phyloP scores from a whole-genome alignment of 2,113 vertebrate genomes.

The Thunnus maccoyii region DNA sequence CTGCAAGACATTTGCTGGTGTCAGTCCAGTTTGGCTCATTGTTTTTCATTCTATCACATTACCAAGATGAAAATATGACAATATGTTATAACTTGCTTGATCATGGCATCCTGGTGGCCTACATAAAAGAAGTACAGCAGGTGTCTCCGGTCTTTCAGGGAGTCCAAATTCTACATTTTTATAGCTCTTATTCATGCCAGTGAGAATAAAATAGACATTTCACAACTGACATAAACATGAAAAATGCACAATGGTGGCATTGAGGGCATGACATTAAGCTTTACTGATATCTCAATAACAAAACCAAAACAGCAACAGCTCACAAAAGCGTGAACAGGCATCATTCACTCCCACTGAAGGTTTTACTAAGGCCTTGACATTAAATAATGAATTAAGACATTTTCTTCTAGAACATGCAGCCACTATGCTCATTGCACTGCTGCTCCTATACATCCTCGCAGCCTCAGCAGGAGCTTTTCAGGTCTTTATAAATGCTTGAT shows the following conservation, averaged over 20 bases:
- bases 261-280: not conserved
- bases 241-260: not conserved
- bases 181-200: too few relatives aligned
- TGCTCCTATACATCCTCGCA: slow-evolving; percentile 59
- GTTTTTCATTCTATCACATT: too few relatives aligned
- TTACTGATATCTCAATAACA: slow-evolving; percentile 11
- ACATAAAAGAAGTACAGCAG: not conserved
- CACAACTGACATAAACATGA: not conserved
- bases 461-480: slow-evolving; percentile 65
- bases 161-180: not conserved
- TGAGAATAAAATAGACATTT: not conserved
- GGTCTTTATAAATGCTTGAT: slow-evolving; percentile 78
- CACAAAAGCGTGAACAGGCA: slow-evolving; percentile 4
- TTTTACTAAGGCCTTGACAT: slow-evolving; percentile 33
- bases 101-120: not conserved
- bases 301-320: not conserved
- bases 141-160: not conserved
- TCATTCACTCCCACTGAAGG: slow-evolving; percentile 6
- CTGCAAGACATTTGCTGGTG: too few relatives aligned
- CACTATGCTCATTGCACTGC: slow-evolving; percentile 20
- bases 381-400: slow-evolving; percentile 44
- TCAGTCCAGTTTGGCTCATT: too few relatives aligned
- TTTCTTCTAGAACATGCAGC: slow-evolving; percentile 21
- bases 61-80: too few relatives aligned
- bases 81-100: too few relatives aligned